Evolutionary conservation across 1,140 invertebrate species (phyloP), one percentile per base, ranked within the genome.

Genomic region (Bombus fervidus): DNA sequence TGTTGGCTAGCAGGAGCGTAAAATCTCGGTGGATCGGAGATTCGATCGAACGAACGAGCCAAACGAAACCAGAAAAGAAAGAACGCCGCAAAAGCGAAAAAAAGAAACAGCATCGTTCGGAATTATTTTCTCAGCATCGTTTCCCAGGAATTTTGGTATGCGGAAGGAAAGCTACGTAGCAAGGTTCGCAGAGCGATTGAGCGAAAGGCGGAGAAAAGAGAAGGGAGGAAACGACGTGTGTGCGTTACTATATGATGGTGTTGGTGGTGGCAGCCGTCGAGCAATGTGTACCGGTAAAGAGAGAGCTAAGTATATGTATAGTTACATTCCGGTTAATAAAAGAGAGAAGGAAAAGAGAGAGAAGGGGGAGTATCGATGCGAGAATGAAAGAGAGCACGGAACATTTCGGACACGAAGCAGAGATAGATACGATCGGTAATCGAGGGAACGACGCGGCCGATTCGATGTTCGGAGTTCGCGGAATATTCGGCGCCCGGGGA

Each of bases 91-190:
- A 37, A 53, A 25, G 78, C 13, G 59, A n/a, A 37, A n/a, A 39
- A 37, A 34, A 57, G n/a, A 43, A 37, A 5, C 18, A 41, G 74
- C 86, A 86, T 89, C 90, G 88, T 91, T 91, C 90, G 90, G 89
- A 93, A 92, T 91, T 90, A 92, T 68, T 68, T 68, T 68, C 92
- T 89, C 91, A 80, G 87, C 77, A 80, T 83, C 81, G 86, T 88
- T 85, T 85, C 83, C 78, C 84, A 81, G 87, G 93, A 92, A 94
- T 94, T 92, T 92, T 84, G 92, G 93, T 92, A 94, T 94, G 93
- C 93, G 93, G 93, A 94, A 94, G 93, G 92, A 93, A 94, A 94
- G 92, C 90, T 87, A 77, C 86, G 71, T 76, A 84, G 72, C 86
- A 78, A 86, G 72, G 79, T 71, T 69, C 71, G 86, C 75, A 31